These are phyloP conservation scores for Odontocerum albicorne DNA, from an alignment of 2,888 invertebrate species.

Conservation along the genomic window DNA sequence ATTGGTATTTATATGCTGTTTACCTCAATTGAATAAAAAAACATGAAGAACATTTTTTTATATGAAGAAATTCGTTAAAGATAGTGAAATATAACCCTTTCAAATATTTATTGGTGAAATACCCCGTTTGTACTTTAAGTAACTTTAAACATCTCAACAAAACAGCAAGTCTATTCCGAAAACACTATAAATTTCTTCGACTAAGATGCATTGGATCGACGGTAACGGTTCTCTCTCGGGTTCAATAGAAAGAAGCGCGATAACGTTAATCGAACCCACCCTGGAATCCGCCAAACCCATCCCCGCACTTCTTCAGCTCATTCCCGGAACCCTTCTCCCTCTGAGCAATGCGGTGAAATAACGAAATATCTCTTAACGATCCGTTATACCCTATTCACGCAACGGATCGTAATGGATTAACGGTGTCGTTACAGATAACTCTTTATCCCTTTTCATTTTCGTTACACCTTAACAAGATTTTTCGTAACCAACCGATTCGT, in stretches of 20 bases:
- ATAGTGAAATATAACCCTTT: too few relatives aligned
- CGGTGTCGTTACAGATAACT: slow-evolving; percentile 24
- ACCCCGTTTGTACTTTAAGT: too few relatives aligned
- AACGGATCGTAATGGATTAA: slow-evolving; percentile 22
- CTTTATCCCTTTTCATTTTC: slow-evolving; percentile 16
- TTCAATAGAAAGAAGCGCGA: slow-evolving; percentile 10
- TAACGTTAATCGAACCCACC: slow-evolving; percentile 21
- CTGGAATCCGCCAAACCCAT: too few relatives aligned
- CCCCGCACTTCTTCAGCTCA: background rate
- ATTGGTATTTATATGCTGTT: too few relatives aligned
- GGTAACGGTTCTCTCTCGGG: slow-evolving; percentile 4
- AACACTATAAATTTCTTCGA: too few relatives aligned
- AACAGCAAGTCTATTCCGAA: too few relatives aligned
- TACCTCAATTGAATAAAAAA: too few relatives aligned
- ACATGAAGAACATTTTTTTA: too few relatives aligned
- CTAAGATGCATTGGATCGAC: too few relatives aligned
- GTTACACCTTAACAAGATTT: background rate
- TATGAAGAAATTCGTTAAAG: too few relatives aligned
- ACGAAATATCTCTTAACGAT: slow-evolving; percentile 26
- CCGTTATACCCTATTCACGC: slow-evolving; percentile 26
- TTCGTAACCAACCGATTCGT: background rate
- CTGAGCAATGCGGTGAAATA: slow-evolving; percentile 18
- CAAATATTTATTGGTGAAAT: too few relatives aligned
- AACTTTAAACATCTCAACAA: too few relatives aligned
- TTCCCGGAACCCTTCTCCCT: background rate